phyloP scores from a whole-genome alignment of 2,797 vertebrate genomes.

The Platalea minor region DNA sequence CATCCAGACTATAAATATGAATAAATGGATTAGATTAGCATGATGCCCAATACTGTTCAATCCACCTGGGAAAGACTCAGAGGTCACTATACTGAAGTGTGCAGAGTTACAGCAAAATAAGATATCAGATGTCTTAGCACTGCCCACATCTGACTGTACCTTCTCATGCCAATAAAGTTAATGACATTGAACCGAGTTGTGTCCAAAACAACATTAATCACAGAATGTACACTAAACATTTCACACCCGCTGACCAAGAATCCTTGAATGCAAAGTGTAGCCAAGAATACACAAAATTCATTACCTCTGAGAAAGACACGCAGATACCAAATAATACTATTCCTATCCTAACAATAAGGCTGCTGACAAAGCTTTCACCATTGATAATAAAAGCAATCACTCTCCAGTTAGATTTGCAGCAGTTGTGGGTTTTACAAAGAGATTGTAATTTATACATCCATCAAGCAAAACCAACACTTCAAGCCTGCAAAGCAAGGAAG shows the following conservation, averaged over 20 bases:
- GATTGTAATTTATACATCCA: background rate
- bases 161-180: background rate
- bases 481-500: background rate
- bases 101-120: background rate
- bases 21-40: background rate
- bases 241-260: background rate
- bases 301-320: background rate
- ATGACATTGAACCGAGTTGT: background rate
- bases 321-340: background rate
- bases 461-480: background rate
- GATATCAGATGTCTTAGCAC: background rate
- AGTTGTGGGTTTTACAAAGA: background rate
- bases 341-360: background rate
- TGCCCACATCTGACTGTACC: background rate
- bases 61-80: background rate
- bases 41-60: background rate
- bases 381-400: background rate
- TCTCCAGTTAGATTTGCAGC: background rate
- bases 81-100: background rate
- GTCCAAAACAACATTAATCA: background rate
- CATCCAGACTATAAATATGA: background rate
- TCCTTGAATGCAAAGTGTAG: background rate
- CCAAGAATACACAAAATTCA: background rate
- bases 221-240: background rate
- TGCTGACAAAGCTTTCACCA: background rate